These are phyloP conservation scores for Malurus leucopterus DNA, from an alignment of 2,797 vertebrate species.

Conservation along the genomic window DNA sequence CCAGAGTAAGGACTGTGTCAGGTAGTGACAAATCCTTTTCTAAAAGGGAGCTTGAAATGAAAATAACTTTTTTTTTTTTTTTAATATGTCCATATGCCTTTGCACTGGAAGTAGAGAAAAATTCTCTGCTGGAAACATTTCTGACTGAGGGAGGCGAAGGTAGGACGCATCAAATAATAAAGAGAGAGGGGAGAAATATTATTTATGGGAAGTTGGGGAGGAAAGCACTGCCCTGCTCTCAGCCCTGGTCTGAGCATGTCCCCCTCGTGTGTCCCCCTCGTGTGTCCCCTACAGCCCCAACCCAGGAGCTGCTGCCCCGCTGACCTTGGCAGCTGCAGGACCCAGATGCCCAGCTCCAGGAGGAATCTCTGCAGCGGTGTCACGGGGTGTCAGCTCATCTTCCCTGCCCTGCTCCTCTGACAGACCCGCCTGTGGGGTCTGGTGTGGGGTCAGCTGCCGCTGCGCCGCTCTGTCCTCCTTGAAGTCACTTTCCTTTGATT, in stretches of 20 bases:
- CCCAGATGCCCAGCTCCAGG: conserved; percentile 62
- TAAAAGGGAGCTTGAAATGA: conserved; percentile 6
- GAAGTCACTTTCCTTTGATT: conserved; percentile 60
- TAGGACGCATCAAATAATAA: background rate
- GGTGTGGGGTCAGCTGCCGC: conserved; percentile 43
- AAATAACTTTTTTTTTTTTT: background rate
- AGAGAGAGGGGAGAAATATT: background rate
- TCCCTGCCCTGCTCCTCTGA: conserved; percentile 22
- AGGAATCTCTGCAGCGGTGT: conserved; percentile 49
- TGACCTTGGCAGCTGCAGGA: conserved; percentile 57
- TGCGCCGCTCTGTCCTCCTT: conserved; percentile 47
- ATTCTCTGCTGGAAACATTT: background rate
- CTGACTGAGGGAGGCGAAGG: background rate
- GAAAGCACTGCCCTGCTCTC: background rate
- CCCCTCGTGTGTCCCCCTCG: background rate
- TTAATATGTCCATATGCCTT: background rate
- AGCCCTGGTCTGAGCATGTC: background rate
- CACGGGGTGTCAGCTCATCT: conserved; percentile 43
- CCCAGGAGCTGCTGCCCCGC: background rate
- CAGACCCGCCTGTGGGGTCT: conserved; percentile 63
- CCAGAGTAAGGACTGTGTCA: background rate
- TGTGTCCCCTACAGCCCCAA: background rate
- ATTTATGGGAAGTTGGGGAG: background rate
- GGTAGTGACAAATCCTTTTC: background rate
- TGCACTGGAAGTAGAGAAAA: background rate